These are phyloP conservation scores for Callipepla squamata DNA, from an alignment of 2,113 vertebrate genomes.

Conservation along the genomic window DNA sequence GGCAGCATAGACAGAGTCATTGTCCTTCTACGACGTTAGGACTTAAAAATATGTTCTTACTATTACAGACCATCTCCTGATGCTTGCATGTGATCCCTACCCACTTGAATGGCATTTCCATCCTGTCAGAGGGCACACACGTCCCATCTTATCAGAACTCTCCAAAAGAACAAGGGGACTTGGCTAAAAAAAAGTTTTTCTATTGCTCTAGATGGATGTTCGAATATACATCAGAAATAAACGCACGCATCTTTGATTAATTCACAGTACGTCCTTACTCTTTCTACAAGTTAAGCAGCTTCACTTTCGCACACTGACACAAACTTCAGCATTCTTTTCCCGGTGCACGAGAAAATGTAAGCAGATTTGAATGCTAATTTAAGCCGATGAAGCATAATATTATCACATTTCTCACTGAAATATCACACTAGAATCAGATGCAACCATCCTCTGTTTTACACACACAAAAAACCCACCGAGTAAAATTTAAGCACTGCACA, in stretches of 20 bases:
- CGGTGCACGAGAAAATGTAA: no score
- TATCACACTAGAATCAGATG: background rate
- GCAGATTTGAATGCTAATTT: background rate
- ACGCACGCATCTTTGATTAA: background rate
- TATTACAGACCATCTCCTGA: background rate
- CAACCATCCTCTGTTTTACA: background rate
- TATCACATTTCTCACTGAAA: background rate
- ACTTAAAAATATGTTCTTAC: background rate
- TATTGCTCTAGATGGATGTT: background rate
- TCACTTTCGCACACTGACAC: background rate
- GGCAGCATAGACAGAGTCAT: background rate
- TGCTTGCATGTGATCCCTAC: background rate
- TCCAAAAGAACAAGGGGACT: background rate
- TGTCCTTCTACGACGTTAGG: background rate
- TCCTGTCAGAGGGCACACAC: background rate
- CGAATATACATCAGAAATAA: background rate
- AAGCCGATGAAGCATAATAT: no score
- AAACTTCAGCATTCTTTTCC: background rate
- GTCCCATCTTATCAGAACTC: background rate
- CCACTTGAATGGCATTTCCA: background rate
- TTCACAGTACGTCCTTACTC: background rate
- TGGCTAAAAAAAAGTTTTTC: background rate
- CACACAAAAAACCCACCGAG: background rate
- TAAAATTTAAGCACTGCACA: background rate
- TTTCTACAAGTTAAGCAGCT: background rate